phyloP scores from a whole-genome alignment of 1,140 invertebrate species.

The Battus philenor region DNA sequence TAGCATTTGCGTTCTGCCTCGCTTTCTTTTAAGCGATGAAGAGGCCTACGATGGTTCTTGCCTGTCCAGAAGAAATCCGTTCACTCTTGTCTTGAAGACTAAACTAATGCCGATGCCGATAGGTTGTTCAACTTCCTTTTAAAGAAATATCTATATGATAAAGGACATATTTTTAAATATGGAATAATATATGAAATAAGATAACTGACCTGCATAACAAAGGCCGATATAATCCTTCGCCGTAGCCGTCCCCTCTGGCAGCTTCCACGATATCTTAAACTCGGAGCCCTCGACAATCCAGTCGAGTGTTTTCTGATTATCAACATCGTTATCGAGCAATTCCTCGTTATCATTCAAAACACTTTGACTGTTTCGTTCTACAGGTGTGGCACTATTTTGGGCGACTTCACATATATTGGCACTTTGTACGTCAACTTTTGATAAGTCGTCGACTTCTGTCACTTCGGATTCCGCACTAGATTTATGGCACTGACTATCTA shows the following conservation, averaged over 20 bases:
- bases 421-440: slow-evolving; percentile 24
- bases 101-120: too few species aligned
- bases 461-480: slow-evolving; percentile 19
- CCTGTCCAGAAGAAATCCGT: too few species aligned
- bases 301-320: slow-evolving; percentile 19
- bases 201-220: slow-evolving; percentile 53
- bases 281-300: slow-evolving; percentile 40
- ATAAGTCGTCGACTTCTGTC: slow-evolving; percentile 19
- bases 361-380: slow-evolving; percentile 31
- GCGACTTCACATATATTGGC: slow-evolving; percentile 30
- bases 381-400: slow-evolving; percentile 31
- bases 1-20: too few species aligned
- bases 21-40: too few species aligned
- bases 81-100: too few species aligned
- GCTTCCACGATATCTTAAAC: slow-evolving; percentile 44
- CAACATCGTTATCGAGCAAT: slow-evolving; percentile 4
- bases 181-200: not conserved
- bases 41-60: too few species aligned
- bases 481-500: slow-evolving; percentile 22
- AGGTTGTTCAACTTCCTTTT: too few species aligned
- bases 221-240: slow-evolving; percentile 55
- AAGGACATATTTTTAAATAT: not conserved
- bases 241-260: slow-evolving; percentile 40
- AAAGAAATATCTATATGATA: too few species aligned
- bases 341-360: slow-evolving; percentile 32